These are phyloP conservation scores for Lamellibrachia columna DNA, from an alignment of 2,888 invertebrate species.

Conservation along the genomic window DNA sequence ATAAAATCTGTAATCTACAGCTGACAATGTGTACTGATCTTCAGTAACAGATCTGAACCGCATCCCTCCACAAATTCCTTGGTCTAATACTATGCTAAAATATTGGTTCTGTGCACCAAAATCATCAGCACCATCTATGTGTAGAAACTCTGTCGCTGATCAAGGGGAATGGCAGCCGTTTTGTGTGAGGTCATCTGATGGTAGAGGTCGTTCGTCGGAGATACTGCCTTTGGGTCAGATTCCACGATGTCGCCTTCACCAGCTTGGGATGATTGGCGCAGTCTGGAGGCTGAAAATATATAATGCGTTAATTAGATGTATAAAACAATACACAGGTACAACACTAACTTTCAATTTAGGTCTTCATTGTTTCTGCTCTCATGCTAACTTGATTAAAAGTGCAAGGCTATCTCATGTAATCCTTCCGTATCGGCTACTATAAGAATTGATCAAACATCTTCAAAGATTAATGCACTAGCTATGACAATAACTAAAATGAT, in stretches of 20 bases:
- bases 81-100: background rate
- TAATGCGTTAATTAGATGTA: no score
- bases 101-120: background rate
- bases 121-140: background rate
- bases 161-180: background rate
- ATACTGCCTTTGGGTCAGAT: background rate
- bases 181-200: background rate
- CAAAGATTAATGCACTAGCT: background rate
- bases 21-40: background rate
- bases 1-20: background rate
- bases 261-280: background rate
- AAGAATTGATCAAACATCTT: background rate
- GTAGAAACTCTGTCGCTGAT: background rate
- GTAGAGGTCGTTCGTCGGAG: background rate
- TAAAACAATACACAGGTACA: background rate
- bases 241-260: background rate
- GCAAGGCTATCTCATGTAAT: background rate
- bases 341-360: background rate
- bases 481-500: background rate
- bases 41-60: no score
- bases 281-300: background rate
- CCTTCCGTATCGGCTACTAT: background rate
- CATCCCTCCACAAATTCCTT: no score
- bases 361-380: background rate
- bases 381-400: background rate